Evolutionary conservation across 2,888 invertebrate species (phyloP), one percentile per base, ranked within the genome.

Genomic region (Macropis europaea): DNA sequence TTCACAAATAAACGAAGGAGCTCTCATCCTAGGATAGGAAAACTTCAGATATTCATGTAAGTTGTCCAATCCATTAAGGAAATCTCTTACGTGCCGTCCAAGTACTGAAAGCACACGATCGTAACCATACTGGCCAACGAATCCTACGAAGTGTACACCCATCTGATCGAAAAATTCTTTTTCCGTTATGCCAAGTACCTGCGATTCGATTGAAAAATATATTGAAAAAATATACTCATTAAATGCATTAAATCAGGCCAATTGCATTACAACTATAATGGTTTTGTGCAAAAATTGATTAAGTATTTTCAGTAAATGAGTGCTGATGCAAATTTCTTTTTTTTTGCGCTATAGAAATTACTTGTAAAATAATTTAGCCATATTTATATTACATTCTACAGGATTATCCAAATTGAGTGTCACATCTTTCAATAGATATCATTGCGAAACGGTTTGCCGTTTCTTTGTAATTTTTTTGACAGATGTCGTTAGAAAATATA

Each of bases 1-100:
- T 90, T 98, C 98, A 86, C 98, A 98, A 82, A 98, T 98, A 90
- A 99, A 99, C 57, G 97, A 97, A 0, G 99, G 99, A 0, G 99
- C 98, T 76, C 95, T 91, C 94, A 94, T 94, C 81, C 95, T 93
- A 0, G 98, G 98, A 88, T 98, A 98, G 57, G 97, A 97, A 91
- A 98, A 98, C 90, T 98, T 96, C 47, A 99, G 92, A 89, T 99
- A 99, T 89, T 99, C 99, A 90, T 99, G 99, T 22, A 99, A 92
- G 91, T 99, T 99, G 91, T 99, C 99, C 81, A 99, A 91, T 0
- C 97, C 98, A 87, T 98, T 99, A 2, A 99, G 93, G 87, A 99
- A 99, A 90, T 99, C 98, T 57, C 98, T 92, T 94, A 99, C 96
- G 89, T 98, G 97, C 3, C 98, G 92, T 0, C 98, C 98, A 15